Conservation (phyloP, 2,113 vertebrate genomes). For the Chinchilla lanigera region DNA sequence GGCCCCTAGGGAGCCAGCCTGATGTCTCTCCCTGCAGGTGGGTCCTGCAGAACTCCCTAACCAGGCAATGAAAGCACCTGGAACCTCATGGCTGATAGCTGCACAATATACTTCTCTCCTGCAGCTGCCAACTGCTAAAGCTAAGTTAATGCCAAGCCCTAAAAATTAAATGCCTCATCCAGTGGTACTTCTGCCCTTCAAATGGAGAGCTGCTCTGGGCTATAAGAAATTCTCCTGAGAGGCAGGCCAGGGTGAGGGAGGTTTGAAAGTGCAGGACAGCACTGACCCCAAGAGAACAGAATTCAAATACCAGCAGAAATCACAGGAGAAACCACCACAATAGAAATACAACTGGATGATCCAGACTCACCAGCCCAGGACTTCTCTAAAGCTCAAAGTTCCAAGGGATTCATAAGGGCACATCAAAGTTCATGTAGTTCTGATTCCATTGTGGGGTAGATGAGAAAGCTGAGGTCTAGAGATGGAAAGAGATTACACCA, state of each 20-base stretch:
- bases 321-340: background rate
- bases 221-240: background rate
- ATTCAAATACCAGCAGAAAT: background rate
- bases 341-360: background rate
- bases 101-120: background rate
- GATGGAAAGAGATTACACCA: background rate
- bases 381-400: background rate
- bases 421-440: background rate
- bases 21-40: background rate
- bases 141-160: conserved; percentile 65
- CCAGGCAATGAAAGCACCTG: background rate
- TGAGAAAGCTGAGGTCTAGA: background rate
- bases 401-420: background rate
- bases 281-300: background rate
- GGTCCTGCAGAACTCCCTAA: background rate
- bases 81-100: conserved; percentile 3
- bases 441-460: background rate
- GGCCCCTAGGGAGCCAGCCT: background rate
- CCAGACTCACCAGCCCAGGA: background rate
- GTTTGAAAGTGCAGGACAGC: background rate
- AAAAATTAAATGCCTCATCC: conserved; percentile 65
- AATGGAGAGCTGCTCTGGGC: background rate
- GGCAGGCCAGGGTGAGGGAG: background rate
- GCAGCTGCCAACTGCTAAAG: background rate
- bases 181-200: background rate